Evolutionary conservation across 2,888 invertebrate species (phyloP).

Genomic region (Bombylius discolor): DNA sequence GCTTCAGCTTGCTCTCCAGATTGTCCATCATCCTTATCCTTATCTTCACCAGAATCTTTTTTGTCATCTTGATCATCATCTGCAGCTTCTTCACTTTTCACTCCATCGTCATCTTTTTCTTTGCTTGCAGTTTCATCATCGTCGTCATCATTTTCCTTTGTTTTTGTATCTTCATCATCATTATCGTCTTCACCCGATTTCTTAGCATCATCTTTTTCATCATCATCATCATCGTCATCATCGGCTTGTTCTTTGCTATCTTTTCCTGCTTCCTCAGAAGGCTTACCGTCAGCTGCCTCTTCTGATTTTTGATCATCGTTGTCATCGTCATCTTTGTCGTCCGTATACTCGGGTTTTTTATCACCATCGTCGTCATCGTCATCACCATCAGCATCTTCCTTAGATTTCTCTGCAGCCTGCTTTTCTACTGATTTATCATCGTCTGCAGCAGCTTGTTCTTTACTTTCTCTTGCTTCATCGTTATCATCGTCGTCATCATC

Average conservation of each 20-base stretch:
- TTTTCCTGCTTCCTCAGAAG: conserved; percentile 11
- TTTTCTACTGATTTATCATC: conserved; percentile 12
- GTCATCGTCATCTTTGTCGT: conserved; percentile 17
- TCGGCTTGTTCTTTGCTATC: not conserved
- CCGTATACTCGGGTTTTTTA: conserved; percentile 11
- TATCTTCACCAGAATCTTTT: conserved; percentile 17
- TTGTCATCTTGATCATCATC: conserved; percentile 25
- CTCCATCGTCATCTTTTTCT: not conserved
- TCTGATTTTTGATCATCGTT: conserved; percentile 21
- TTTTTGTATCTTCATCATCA: conserved; percentile 18
- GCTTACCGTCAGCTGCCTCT: conserved; percentile 17
- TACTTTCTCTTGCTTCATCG: not conserved
- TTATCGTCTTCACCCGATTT: conserved; percentile 23
- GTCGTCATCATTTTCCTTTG: conserved; percentile 22
- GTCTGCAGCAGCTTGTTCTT: conserved; percentile 20
- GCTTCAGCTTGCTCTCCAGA: conserved; percentile 7
- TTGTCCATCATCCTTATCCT: conserved; percentile 6
- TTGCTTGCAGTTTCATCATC: conserved; percentile 34
- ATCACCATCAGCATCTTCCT: conserved; percentile 17
- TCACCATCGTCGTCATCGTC: conserved; percentile 17
- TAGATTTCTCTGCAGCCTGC: conserved; percentile 6
- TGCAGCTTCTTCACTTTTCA: conserved; percentile 20
- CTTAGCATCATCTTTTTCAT: conserved; percentile 15
- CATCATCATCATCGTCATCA: conserved; percentile 19
- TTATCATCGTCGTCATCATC: not conserved